Evolutionary conservation across 2,888 invertebrate species (phyloP), one percentile per base, ranked within the genome.

Genomic region (Athalia cordata): DNA sequence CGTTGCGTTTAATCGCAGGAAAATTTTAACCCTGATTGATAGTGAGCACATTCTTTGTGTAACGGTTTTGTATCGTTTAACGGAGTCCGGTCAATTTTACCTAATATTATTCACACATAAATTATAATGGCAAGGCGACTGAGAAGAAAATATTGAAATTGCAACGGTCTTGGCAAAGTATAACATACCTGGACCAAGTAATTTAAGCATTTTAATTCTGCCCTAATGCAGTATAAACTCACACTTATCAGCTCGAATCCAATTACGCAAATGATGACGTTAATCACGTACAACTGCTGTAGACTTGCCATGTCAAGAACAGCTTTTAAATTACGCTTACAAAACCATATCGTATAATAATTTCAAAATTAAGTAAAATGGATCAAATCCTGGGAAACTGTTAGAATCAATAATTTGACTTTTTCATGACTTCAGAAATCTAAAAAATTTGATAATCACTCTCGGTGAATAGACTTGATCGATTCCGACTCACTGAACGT

Each of bases 221-320:
- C 29, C 29, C 29, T 29, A 29, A 29, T 29, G 29, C 29, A 29
- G 29, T 29, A 29, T 29, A 61, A 62, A 76, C 79, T 65, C 78
- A 77, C 76, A 57, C 57, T 67, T 81, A 85, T 83, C 74, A 82
- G 79, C 77, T 83, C 81, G 81, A 83, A 84, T 79, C 84, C 86
- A 83, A 87, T 87, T 81, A 86, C 81, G 86, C 86, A 82, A 81
- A 86, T 85, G 83, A 86, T 83, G 81, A 85, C 81, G 82, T 83
- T 81, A 81, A 83, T 83, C 68, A 83, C 80, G 76, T 81, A 80
- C 83, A 86, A 82, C 83, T 86, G 86, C 81, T 81, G 82, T 55
- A 82, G 52, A 77, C 82, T 83, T 79, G 82, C 81, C 47, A 81
- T 84, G 77, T 80, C 83, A 83, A 85, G 84, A 75, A 81, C 79